Conservation (phyloP, 2,113 vertebrate genomes). For the Pseudorasbora parva region DNA sequence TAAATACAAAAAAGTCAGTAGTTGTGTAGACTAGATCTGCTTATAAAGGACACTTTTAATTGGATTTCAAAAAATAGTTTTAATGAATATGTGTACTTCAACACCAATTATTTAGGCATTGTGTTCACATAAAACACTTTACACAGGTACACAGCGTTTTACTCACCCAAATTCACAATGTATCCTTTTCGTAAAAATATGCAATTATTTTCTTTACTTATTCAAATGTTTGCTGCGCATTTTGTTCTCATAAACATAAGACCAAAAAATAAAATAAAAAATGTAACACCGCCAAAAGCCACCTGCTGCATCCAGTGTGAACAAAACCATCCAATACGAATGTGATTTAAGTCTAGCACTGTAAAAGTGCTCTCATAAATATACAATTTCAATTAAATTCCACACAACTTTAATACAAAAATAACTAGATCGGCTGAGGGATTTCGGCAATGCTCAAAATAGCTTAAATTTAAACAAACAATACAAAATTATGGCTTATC, state of each 20-base stretch:
- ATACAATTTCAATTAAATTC: slow-evolving; percentile 7
- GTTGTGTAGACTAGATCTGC: slow-evolving; percentile 48
- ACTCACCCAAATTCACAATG: slow-evolving; percentile 20
- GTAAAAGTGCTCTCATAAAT: slow-evolving; percentile 30
- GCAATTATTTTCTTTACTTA: slow-evolving; percentile 7
- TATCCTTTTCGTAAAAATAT: slow-evolving; percentile 40
- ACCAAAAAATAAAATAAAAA: not conserved
- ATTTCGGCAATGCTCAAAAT: slow-evolving; percentile 18
- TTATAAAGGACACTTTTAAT: slow-evolving; percentile 59
- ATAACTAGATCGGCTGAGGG: slow-evolving; percentile 1
- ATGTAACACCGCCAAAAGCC: slow-evolving; percentile 41
- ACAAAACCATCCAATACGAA: slow-evolving; percentile 46
- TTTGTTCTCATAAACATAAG: slow-evolving; percentile 41
- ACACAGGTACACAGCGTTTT: slow-evolving; percentile 3
- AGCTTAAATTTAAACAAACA: slow-evolving; percentile 26
- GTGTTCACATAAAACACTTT: slow-evolving; percentile 21
- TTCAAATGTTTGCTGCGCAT: slow-evolving; percentile 53
- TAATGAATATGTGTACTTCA: slow-evolving; percentile 36
- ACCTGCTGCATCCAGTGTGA: slow-evolving; percentile 51
- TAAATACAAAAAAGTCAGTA: slow-evolving; percentile 56
- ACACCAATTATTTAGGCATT: slow-evolving; percentile 10
- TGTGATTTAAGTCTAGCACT: slow-evolving; percentile 4
- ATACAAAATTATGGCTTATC: slow-evolving; percentile 49
- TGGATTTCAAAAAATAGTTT: slow-evolving; percentile 38
- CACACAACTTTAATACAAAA: slow-evolving; percentile 25